Evolutionary conservation across 2,888 invertebrate species (phyloP).

Genomic region (Cactoblastis cactorum): DNA sequence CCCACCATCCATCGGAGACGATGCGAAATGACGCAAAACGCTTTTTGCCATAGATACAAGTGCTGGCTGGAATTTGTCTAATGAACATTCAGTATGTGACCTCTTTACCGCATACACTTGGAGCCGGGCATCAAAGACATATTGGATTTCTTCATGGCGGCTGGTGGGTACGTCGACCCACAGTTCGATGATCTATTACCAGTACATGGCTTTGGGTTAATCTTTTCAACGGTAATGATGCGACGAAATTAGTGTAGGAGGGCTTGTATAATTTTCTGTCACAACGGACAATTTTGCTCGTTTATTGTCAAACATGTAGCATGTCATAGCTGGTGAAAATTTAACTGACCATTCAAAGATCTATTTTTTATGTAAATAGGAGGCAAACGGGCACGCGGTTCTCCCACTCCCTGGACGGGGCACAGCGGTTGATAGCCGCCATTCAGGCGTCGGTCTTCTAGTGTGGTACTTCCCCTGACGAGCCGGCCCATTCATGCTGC

Average conservation of each 20-base stretch:
- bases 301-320: not conserved
- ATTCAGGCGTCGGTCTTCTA: too few relatives aligned
- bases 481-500: too few relatives aligned
- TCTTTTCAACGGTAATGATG: constrained; percentile 14
- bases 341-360: constrained; percentile 6
- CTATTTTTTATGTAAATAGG: too few relatives aligned
- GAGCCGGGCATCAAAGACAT: constrained; percentile 47
- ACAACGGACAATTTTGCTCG: not conserved
- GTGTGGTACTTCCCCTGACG: too few relatives aligned
- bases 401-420: too few relatives aligned
- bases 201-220: constrained; percentile 21
- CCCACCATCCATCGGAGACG: constrained; percentile 46
- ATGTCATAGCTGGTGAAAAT: not conserved
- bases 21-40: constrained; percentile 62
- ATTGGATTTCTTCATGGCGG: constrained; percentile 47
- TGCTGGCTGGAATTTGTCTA: constrained; percentile 50
- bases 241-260: constrained; percentile 11
- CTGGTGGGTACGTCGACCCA: constrained; percentile 47
- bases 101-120: constrained; percentile 43
- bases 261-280: not conserved
- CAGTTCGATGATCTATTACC: constrained; percentile 36
- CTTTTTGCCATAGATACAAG: constrained; percentile 54
- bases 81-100: constrained; percentile 52
- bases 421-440: too few relatives aligned
- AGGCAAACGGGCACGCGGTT: too few relatives aligned